phyloP scores from a whole-genome alignment of 1,140 invertebrate genomes.

The Drosophila carrolli region DNA sequence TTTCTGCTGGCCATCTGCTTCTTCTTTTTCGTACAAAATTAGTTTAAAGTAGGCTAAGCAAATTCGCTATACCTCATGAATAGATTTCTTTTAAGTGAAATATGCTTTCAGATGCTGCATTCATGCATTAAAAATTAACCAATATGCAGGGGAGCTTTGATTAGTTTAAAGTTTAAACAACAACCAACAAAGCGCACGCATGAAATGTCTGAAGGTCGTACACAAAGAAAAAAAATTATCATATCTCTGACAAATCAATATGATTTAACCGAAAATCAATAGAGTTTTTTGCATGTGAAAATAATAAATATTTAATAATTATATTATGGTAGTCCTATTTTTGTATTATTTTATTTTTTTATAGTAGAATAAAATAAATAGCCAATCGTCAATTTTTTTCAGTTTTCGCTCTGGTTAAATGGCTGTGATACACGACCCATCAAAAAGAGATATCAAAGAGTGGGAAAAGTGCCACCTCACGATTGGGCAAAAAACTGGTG shows the following conservation, averaged over 20 bases:
- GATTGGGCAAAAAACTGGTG: slow-evolving; percentile 58
- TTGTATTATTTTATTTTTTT: too few relatives aligned
- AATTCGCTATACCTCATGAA: slow-evolving; percentile 54
- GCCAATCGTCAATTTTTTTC: neutral
- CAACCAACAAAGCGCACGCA: slow-evolving; percentile 16
- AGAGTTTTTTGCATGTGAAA: too few relatives aligned
- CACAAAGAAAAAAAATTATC: slow-evolving; percentile 1
- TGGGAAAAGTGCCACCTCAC: slow-evolving; percentile 48
- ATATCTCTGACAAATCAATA: neutral
- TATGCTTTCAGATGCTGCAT: slow-evolving; percentile 64
- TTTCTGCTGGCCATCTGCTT: slow-evolving; percentile 13
- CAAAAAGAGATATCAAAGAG: slow-evolving; percentile 16
- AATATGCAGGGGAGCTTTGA: slow-evolving; percentile 26
- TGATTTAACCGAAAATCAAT: too few relatives aligned
- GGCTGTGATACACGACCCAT: slow-evolving; percentile 7
- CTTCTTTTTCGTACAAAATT: neutral
- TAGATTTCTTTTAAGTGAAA: slow-evolving; percentile 62
- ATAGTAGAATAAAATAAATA: too few relatives aligned
- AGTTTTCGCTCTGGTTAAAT: neutral
- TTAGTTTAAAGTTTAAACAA: slow-evolving; percentile 25
- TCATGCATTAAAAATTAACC: slow-evolving; percentile 50
- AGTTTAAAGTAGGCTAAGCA: slow-evolving; percentile 65
- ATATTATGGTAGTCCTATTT: too few relatives aligned
- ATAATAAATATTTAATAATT: too few relatives aligned
- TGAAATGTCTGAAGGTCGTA: slow-evolving; percentile 8